Percentiles rank a stretch among this genome's conserved stretches.
These are phyloP conservation scores for Antheraea pernyi DNA, from an alignment of 1,140 invertebrate genomes.

Conservation along the genomic window DNA sequence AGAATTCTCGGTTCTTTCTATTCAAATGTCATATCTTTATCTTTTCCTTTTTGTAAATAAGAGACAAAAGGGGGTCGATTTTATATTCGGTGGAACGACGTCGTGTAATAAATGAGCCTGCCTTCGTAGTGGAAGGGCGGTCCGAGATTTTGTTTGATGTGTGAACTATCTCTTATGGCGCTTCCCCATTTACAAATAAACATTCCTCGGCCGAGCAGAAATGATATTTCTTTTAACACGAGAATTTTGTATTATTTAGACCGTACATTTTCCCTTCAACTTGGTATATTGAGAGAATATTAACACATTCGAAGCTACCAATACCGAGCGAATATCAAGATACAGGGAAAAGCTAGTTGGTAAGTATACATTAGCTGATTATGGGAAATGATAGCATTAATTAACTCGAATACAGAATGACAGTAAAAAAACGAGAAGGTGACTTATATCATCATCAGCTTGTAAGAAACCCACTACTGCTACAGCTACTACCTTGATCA, in stretches of 20 bases:
- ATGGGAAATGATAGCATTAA: too few relatives aligned
- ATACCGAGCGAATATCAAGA: too few relatives aligned
- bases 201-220: not conserved
- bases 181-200: not conserved
- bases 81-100: slow-evolving; percentile 19
- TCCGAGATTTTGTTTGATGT: slow-evolving; percentile 6
- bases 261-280: not conserved
- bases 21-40: slow-evolving; percentile 27
- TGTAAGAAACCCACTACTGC: too few relatives aligned
- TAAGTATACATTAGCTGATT: too few relatives aligned
- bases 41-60: slow-evolving; percentile 24
- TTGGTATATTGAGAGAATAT: not conserved
- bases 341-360: too few relatives aligned
- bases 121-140: slow-evolving; percentile 8
- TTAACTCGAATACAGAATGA: too few relatives aligned
- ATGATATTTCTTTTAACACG: not conserved
- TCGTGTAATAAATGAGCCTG: slow-evolving; percentile 17
- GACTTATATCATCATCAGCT: too few relatives aligned
- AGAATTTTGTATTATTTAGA: not conserved
- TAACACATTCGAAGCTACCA: too few relatives aligned
- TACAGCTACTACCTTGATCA: too few relatives aligned
- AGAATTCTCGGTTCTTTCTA: slow-evolving; percentile 19
- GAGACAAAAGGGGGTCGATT: slow-evolving; percentile 22
- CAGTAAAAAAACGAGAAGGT: too few relatives aligned
- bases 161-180: not conserved